Conservation (phyloP, 2,888 invertebrate species). For the Hydropsyche betteni region DNA sequence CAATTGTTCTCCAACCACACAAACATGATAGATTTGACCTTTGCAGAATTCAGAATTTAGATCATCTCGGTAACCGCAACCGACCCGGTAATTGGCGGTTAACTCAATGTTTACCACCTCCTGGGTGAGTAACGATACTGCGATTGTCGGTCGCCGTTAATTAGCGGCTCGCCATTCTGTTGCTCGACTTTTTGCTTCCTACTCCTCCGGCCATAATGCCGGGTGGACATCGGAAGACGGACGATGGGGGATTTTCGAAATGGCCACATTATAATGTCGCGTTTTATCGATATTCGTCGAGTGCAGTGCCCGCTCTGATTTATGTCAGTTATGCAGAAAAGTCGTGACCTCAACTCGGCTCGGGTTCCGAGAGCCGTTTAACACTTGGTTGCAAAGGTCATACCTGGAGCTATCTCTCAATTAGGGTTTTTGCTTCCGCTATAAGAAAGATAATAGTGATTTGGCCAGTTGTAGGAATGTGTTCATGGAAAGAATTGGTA, state of each 20-base stretch:
- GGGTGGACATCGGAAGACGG: slow-evolving; percentile 1
- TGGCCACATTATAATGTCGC: slow-evolving; percentile 21
- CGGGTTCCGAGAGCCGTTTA: slow-evolving; percentile 39
- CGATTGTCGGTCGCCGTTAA: slow-evolving; percentile 1
- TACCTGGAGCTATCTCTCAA: slow-evolving; percentile 48
- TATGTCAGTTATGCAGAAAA: slow-evolving; percentile 34
- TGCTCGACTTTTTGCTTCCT: background rate
- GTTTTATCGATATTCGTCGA: slow-evolving; percentile 10
- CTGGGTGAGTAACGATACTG: slow-evolving; percentile 16
- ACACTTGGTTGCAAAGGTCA: slow-evolving; percentile 48
- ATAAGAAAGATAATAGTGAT: background rate
- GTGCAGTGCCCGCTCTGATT: slow-evolving; percentile 33
- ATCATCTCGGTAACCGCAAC: slow-evolving; percentile 13
- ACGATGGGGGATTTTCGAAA: slow-evolving; percentile 2
- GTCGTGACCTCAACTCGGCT: slow-evolving; percentile 42
- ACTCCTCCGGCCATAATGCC: background rate
- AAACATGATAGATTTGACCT: too few species aligned
- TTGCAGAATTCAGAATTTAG: background rate
- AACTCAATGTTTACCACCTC: slow-evolving; percentile 22
- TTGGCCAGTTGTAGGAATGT: too few species aligned
- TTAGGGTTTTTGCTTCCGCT: slow-evolving; percentile 47
- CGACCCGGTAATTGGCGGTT: slow-evolving; percentile 10
- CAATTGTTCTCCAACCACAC: too few species aligned
- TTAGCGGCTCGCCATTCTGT: slow-evolving; percentile 3
- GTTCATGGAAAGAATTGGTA: too few species aligned